Evolutionary conservation across 2,888 invertebrate species (phyloP).

Genomic region (Mimachlamys varia): DNA sequence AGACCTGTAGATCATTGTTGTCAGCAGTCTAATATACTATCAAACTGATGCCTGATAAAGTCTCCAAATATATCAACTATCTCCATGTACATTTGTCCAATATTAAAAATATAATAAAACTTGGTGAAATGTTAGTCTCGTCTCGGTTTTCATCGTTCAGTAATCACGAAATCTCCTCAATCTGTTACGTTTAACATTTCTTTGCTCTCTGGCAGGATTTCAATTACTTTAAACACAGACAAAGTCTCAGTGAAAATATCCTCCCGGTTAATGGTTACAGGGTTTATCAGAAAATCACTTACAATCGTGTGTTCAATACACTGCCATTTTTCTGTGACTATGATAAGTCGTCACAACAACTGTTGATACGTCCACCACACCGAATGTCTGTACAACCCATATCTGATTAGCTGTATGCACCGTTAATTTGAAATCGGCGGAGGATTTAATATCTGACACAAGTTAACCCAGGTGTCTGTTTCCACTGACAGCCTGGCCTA

Average conservation of each 20-base stretch:
- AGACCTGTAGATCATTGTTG: not conserved
- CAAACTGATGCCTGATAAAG: not conserved
- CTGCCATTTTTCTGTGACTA: not conserved
- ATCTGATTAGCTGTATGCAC: not conserved
- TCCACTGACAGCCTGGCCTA: not conserved
- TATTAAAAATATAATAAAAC: not conserved
- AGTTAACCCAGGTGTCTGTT: not conserved
- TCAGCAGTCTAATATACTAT: not conserved
- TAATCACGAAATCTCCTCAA: not conserved
- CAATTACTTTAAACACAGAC: not conserved
- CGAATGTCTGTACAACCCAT: not conserved
- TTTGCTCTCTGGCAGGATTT: slow-evolving; percentile 4
- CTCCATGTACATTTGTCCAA: not conserved
- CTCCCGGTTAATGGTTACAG: not conserved
- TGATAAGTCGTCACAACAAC: not conserved
- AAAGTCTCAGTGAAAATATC: not conserved
- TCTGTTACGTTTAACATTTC: not conserved
- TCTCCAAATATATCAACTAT: not conserved
- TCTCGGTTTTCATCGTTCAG: not conserved
- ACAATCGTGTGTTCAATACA: not conserved
- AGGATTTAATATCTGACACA: slow-evolving; percentile 26
- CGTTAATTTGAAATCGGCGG: slow-evolving; percentile 23
- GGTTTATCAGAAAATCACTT: not conserved
- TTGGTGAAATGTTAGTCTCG: not conserved
- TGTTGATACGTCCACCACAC: not conserved